Evolutionary conservation across 2,113 vertebrate genomes (phyloP).

Genomic region (Peromyscus maniculatus): DNA sequence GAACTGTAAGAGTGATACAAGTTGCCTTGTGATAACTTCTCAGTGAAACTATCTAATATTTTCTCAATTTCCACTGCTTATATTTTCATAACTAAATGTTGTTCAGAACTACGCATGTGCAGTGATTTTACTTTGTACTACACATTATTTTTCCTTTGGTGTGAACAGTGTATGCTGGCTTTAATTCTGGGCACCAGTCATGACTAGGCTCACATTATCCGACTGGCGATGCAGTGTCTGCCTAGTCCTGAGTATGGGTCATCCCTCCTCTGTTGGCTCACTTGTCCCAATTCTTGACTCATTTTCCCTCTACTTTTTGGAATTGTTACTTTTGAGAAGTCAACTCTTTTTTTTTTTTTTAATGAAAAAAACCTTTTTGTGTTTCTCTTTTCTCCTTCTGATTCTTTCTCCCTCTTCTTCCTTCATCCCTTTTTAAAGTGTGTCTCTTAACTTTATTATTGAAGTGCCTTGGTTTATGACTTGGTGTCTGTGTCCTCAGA

Average conservation of each 20-base stretch:
- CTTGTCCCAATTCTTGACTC: neutral
- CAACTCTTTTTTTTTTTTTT: neutral
- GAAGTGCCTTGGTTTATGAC: neutral
- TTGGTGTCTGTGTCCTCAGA: neutral
- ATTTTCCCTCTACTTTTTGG: neutral
- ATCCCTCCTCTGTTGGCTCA: neutral
- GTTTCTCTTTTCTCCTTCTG: neutral
- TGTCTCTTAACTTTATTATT: neutral
- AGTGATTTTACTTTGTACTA: slow-evolving; percentile 15
- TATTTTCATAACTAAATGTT: slow-evolving; percentile 4
- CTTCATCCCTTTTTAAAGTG: neutral
- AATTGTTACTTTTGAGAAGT: neutral
- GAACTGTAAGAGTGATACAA: neutral
- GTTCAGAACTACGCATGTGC: slow-evolving; percentile 4
- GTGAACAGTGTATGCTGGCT: neutral
- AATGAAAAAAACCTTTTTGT: neutral
- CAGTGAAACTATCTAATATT: neutral
- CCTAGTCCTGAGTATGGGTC: neutral
- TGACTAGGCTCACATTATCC: neutral
- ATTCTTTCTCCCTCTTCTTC: neutral
- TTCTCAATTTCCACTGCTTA: neutral
- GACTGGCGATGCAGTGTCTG: too few relatives aligned
- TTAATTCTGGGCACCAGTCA: neutral
- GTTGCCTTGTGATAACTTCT: neutral
- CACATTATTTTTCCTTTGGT: neutral